Evolutionary conservation across 92 coral and sea anemone genomes (phyloP).

Genomic region (Epizoanthus scotinus): DNA sequence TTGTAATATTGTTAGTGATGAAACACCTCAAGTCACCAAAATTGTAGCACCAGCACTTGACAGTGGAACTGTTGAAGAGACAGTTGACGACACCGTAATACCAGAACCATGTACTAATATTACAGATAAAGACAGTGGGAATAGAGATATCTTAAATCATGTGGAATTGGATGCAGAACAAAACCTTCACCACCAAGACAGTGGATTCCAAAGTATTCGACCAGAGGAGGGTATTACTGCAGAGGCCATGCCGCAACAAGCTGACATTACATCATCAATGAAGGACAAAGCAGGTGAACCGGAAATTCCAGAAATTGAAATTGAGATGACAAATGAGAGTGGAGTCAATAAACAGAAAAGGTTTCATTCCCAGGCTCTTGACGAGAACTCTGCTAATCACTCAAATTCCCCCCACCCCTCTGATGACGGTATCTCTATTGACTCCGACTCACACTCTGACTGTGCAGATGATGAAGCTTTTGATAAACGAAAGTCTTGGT

Average conservation of each 20-base stretch:
- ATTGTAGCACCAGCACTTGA: slow-evolving; percentile 4
- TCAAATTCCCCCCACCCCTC: slow-evolving; percentile 53
- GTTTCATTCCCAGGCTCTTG: slow-evolving; percentile 63
- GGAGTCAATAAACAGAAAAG: slow-evolving; percentile 67
- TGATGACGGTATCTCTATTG: slow-evolving; percentile 78
- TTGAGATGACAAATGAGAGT: slow-evolving; percentile 71
- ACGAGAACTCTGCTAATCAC: slow-evolving; percentile 30
- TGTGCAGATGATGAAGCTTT: slow-evolving; percentile 65
- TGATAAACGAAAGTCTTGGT: slow-evolving; percentile 47
- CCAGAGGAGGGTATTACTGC: background rate
- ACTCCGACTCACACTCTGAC: slow-evolving; percentile 82
- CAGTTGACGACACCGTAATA: background rate
- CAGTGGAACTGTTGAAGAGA: background rate
- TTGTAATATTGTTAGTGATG: background rate
- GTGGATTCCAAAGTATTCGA: background rate
- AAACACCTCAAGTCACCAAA: background rate
- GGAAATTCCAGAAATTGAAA: slow-evolving; percentile 64
- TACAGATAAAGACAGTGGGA: background rate
- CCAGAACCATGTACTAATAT: slow-evolving; percentile 18
- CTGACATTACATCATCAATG: background rate
- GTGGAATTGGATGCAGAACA: background rate
- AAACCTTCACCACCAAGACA: background rate
- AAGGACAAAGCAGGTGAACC: slow-evolving; percentile 4
- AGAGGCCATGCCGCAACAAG: background rate
- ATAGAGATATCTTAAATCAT: background rate